These are phyloP conservation scores for Gryllus bimaculatus DNA, from an alignment of 1,140 invertebrate genomes.

Conservation along the genomic window DNA sequence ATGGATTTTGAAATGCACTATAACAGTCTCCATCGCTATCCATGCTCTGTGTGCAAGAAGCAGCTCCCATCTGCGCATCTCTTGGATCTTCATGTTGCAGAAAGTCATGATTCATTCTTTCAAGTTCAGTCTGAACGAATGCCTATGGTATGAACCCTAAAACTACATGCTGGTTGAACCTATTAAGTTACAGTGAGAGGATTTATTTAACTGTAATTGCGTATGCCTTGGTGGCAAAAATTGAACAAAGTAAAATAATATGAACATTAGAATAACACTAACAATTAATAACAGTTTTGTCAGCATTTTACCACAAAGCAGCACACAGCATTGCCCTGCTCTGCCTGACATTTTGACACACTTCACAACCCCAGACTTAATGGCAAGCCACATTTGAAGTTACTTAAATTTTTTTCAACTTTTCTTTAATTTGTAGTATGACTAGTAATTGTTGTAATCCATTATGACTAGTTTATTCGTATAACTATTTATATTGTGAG, in stretches of 20 bases:
- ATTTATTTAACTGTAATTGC: neutral
- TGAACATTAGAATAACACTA: neutral
- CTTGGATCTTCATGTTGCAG: constrained; percentile 57
- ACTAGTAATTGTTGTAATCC: too few relatives aligned
- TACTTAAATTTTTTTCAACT: too few relatives aligned
- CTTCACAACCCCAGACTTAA: too few relatives aligned
- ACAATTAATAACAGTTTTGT: neutral
- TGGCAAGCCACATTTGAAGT: too few relatives aligned
- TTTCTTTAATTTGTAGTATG: too few relatives aligned
- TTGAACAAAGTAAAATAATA: neutral
- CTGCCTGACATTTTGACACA: too few relatives aligned
- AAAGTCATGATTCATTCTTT: constrained; percentile 60
- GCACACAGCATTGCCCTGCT: too few relatives aligned
- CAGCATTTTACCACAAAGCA: neutral
- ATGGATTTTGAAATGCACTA: constrained; percentile 42
- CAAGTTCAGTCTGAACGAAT: constrained; percentile 46
- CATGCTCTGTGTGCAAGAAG: constrained; percentile 45
- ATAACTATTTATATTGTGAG: too few relatives aligned
- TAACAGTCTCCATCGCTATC: constrained; percentile 37
- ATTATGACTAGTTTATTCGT: too few relatives aligned
- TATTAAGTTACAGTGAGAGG: too few relatives aligned
- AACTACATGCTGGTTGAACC: neutral
- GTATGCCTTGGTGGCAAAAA: neutral
- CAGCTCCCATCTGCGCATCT: constrained; percentile 50
- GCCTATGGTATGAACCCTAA: constrained; percentile 42